Evolutionary conservation across 1,140 invertebrate genomes (phyloP).

Genomic region (Limonius californicus): DNA sequence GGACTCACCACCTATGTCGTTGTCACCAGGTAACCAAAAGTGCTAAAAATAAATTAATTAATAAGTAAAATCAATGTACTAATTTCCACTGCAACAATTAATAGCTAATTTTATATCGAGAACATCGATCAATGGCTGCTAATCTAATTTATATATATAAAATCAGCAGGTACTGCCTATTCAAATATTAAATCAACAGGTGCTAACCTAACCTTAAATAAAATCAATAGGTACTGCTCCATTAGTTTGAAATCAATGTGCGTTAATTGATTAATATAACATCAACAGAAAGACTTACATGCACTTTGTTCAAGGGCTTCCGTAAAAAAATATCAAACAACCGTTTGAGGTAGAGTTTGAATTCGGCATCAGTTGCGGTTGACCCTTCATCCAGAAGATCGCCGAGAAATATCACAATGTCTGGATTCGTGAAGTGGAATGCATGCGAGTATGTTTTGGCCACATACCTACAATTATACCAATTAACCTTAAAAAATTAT

Average conservation of each 20-base stretch:
- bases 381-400: constrained; percentile 92
- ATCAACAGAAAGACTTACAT: not conserved
- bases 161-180: too few species aligned
- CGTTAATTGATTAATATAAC: too few species aligned
- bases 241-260: too few species aligned
- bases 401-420: constrained; percentile 85
- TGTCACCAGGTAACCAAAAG: constrained; percentile 88
- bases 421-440: constrained; percentile 68
- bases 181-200: too few species aligned
- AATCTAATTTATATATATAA: too few species aligned
- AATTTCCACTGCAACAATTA: not conserved
- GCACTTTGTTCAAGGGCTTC: constrained; percentile 26
- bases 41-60: constrained; percentile 54
- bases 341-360: constrained; percentile 64
- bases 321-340: constrained; percentile 67
- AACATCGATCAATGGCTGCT: too few species aligned
- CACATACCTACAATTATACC: constrained; percentile 67
- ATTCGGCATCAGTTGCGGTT: constrained; percentile 65
- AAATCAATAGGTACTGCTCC: too few species aligned
- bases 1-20: constrained; percentile 90
- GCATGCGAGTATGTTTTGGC: constrained; percentile 72
- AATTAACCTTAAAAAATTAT: too few species aligned
- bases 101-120: not conserved
- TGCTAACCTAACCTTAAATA: too few species aligned
- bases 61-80: not conserved